Evolutionary conservation across 2,888 invertebrate species (phyloP).

Genomic region (Ornithoptera priamus): DNA sequence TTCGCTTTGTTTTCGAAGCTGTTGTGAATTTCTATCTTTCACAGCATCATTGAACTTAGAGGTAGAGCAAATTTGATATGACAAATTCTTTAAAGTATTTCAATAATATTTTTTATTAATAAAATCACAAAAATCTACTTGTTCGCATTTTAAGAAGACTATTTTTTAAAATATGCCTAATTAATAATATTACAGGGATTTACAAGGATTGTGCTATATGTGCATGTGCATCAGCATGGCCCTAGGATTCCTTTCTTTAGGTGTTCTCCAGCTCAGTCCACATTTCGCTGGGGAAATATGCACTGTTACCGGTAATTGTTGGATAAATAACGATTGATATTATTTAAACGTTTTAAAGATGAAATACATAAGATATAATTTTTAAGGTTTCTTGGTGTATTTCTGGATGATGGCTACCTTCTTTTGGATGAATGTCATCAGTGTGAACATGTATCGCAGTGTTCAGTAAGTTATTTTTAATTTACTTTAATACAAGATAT

Average conservation of each 20-base stretch:
- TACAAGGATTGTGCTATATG: conserved; percentile 84
- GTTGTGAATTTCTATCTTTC: no score
- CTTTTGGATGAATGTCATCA: conserved; percentile 85
- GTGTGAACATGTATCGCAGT: conserved; percentile 83
- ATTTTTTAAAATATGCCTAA: no score
- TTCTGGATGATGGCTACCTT: conserved; percentile 84
- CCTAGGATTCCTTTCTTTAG: conserved; percentile 78
- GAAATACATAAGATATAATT: not conserved
- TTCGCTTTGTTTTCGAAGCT: no score
- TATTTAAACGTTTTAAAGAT: not conserved
- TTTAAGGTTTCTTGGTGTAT: conserved; percentile 78
- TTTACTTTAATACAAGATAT: not conserved
- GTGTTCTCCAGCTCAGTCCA: conserved; percentile 76
- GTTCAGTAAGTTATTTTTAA: conserved; percentile 78
- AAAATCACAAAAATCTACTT: no score
- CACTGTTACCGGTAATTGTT: conserved; percentile 69
- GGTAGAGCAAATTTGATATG: no score
- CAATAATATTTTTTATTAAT: no score
- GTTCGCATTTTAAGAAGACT: no score
- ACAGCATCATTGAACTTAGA: no score
- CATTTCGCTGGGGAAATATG: conserved; percentile 66
- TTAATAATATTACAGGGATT: conserved; percentile 60
- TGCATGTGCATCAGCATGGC: conserved; percentile 81
- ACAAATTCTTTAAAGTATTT: no score
- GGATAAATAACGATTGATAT: not conserved